A percentile compares a stretch with the other conserved stretches of the same genome.
Evolutionary conservation across 1,140 invertebrate genomes (phyloP).

Genomic region (Calosoma granatense): DNA sequence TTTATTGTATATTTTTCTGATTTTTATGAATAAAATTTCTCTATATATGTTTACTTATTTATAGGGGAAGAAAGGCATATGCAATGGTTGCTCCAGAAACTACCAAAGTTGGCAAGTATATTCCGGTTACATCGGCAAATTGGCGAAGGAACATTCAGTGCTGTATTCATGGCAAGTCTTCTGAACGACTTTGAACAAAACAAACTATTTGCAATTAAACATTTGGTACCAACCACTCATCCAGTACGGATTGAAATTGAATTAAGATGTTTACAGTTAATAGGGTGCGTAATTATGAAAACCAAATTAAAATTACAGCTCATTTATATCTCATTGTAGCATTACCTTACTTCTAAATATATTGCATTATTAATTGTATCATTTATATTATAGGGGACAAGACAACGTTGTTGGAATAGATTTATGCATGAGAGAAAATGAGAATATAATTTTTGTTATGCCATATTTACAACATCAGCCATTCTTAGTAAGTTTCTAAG

Average conservation of each 20-base stretch:
- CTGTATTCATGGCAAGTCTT: slow-evolving; percentile 62
- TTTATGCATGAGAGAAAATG: slow-evolving; percentile 63
- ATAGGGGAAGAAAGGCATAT: not conserved
- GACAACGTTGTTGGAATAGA: slow-evolving; percentile 76
- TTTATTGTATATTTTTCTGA: not conserved
- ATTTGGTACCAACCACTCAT: slow-evolving; percentile 72
- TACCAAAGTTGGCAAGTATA: slow-evolving; percentile 51
- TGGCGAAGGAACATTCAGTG: slow-evolving; percentile 74
- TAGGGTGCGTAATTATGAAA: slow-evolving; percentile 57
- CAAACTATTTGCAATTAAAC: slow-evolving; percentile 65
- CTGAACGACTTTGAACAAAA: slow-evolving; percentile 42
- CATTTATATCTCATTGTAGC: slow-evolving; percentile 4
- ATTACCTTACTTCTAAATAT: not conserved
- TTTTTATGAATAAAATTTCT: not conserved
- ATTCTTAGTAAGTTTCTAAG: slow-evolving; percentile 59
- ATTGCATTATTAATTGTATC: too few relatives aligned
- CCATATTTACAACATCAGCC: slow-evolving; percentile 75
- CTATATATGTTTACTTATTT: too few relatives aligned
- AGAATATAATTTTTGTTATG: slow-evolving; percentile 84
- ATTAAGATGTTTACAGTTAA: slow-evolving; percentile 64
- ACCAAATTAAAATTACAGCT: too few relatives aligned
- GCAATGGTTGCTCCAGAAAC: slow-evolving; percentile 34
- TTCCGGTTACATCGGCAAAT: slow-evolving; percentile 60
- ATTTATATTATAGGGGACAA: slow-evolving; percentile 57
- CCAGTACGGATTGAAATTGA: slow-evolving; percentile 66